phyloP scores from a whole-genome alignment of 2,888 invertebrate species.

The Agrochola lychnidis region DNA sequence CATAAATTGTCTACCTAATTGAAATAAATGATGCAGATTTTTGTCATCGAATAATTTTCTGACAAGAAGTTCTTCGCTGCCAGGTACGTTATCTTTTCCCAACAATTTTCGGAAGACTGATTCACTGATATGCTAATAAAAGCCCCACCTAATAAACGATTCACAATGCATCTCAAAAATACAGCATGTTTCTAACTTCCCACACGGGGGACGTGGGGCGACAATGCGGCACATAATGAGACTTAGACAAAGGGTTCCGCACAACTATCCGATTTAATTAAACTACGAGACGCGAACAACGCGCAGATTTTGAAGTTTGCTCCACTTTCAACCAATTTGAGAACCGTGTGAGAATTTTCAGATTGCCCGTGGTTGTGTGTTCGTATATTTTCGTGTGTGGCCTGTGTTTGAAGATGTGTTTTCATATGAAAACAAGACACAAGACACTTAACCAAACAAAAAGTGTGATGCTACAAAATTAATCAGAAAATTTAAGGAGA shows the following conservation, averaged over 20 bases:
- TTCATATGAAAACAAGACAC: neutral
- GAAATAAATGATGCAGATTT: neutral
- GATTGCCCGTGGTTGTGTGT: neutral
- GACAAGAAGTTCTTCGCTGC: neutral
- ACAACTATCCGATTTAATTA: slow-evolving; percentile 80
- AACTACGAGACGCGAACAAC: slow-evolving; percentile 67
- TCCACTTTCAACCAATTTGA: slow-evolving; percentile 57
- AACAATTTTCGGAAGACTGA: neutral
- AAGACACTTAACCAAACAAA: neutral
- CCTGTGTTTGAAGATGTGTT: neutral
- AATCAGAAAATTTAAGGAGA: neutral
- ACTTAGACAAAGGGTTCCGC: slow-evolving; percentile 71
- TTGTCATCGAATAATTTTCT: neutral
- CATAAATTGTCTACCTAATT: neutral
- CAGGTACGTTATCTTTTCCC: neutral
- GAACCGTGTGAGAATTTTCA: slow-evolving; percentile 22
- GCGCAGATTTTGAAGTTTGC: slow-evolving; percentile 72
- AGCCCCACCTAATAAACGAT: slow-evolving; percentile 14
- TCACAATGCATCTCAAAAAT: slow-evolving; percentile 36
- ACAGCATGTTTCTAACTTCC: slow-evolving; percentile 38
- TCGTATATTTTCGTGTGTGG: neutral
- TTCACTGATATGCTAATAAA: neutral
- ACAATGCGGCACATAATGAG: slow-evolving; percentile 68
- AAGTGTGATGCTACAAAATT: neutral
- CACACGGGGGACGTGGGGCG: slow-evolving; percentile 40